phyloP scores from a whole-genome alignment of 2,113 vertebrate genomes.

The Sphyrna mokarran region DNA sequence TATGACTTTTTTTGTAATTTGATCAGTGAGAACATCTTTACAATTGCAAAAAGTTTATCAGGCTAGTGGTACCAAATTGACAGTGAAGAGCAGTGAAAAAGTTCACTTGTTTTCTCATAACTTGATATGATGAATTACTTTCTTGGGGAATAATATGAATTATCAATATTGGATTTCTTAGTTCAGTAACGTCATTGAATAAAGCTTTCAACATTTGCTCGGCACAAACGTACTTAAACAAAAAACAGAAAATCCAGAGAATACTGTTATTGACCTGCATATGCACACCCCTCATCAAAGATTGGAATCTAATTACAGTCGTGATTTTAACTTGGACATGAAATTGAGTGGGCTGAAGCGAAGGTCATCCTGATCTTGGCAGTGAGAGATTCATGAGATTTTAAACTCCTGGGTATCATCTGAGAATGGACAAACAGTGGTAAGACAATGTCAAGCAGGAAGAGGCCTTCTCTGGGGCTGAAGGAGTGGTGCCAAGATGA shows the following conservation, averaged over 20 bases:
- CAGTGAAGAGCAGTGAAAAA: neutral
- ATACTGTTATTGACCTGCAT: neutral
- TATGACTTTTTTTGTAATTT: neutral
- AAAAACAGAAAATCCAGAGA: neutral
- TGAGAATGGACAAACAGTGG: neutral
- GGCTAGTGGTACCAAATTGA: neutral
- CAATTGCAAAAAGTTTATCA: neutral
- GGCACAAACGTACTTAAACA: neutral
- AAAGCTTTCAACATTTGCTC: neutral
- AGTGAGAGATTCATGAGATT: neutral
- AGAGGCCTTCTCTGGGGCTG: neutral
- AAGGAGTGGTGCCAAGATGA: neutral
- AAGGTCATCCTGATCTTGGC: neutral
- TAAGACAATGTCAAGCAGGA: neutral
- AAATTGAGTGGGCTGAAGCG: neutral
- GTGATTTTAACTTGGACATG: neutral
- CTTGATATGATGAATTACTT: neutral
- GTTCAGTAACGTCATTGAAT: neutral
- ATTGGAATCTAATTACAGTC: neutral
- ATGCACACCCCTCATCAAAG: neutral
- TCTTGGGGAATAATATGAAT: neutral
- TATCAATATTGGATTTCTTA: neutral
- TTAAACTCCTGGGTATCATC: neutral
- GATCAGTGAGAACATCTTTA: neutral
- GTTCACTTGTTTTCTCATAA: neutral